Evolutionary conservation across 2,113 vertebrate genomes (phyloP).

Genomic region (Silurus glanis): DNA sequence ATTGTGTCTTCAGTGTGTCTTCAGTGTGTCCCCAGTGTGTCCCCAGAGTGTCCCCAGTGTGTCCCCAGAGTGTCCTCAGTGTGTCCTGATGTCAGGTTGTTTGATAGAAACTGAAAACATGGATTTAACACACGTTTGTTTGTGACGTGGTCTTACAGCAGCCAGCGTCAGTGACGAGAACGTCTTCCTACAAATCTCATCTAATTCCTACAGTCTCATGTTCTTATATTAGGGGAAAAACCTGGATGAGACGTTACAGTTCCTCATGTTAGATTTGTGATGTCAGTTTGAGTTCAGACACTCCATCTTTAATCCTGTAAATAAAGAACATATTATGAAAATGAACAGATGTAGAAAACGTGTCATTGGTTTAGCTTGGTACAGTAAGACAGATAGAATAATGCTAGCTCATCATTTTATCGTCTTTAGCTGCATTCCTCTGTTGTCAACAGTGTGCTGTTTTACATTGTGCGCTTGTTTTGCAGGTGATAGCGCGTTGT

Average conservation of each 20-base stretch:
- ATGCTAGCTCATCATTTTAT: not conserved
- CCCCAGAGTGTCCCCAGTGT: too few species aligned
- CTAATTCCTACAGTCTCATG: not conserved
- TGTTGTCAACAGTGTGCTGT: not conserved
- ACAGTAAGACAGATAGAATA: not conserved
- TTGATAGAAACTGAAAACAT: not conserved
- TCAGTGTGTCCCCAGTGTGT: too few species aligned
- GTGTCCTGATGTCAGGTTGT: not conserved
- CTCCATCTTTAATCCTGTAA: not conserved
- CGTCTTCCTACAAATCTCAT: not conserved
- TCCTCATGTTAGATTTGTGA: not conserved
- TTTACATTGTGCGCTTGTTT: slow-evolving; percentile 54
- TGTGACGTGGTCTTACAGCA: not conserved
- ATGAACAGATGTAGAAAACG: not conserved
- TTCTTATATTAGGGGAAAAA: not conserved
- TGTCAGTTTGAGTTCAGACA: not conserved
- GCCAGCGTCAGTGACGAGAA: not conserved
- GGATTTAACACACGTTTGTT: not conserved
- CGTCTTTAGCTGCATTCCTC: too few species aligned
- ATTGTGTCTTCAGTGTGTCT: too few species aligned
- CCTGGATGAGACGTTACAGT: not conserved
- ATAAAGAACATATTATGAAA: not conserved
- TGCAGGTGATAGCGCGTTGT: slow-evolving; percentile 87
- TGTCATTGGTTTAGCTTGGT: not conserved
- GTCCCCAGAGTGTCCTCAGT: not conserved